Percentiles rank a stretch among this genome's conserved stretches.
phyloP scores from a whole-genome alignment of 2,797 vertebrate genomes.

The Galago senegalensis region DNA sequence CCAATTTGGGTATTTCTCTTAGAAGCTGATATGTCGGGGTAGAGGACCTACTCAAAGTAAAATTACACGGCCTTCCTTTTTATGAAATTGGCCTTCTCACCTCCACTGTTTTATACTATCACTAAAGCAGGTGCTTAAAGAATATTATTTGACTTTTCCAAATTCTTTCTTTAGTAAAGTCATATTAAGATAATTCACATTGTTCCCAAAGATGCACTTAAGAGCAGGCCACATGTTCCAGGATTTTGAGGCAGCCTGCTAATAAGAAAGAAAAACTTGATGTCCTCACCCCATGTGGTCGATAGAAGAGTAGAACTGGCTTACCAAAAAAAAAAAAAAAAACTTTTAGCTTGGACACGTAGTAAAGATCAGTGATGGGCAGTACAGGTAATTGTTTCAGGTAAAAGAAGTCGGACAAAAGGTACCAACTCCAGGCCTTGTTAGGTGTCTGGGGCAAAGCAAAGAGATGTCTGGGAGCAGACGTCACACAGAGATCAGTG shows the following conservation, averaged over 20 bases:
- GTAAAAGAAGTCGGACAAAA: background rate
- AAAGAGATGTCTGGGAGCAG: background rate
- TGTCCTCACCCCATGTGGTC: background rate
- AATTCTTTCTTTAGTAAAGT: background rate
- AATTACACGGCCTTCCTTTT: background rate
- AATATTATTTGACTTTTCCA: background rate
- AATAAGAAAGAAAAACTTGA: background rate
- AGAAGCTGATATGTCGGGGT: background rate
- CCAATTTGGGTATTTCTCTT: slow-evolving; percentile 32
- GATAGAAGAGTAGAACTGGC: background rate
- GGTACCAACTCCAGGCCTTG: background rate
- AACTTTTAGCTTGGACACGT: background rate
- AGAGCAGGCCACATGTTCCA: background rate
- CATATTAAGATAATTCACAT: background rate
- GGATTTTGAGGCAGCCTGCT: background rate
- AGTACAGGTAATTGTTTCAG: background rate
- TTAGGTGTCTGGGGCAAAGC: background rate
- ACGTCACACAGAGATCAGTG: background rate
- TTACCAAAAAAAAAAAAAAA: background rate
- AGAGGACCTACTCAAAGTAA: background rate
- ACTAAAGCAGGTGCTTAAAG: background rate
- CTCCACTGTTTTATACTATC: background rate
- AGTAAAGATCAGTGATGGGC: background rate
- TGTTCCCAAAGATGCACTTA: background rate
- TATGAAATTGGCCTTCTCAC: background rate